phyloP scores from a whole-genome alignment of 2,797 vertebrate species.

The Etheostoma nigrum region DNA sequence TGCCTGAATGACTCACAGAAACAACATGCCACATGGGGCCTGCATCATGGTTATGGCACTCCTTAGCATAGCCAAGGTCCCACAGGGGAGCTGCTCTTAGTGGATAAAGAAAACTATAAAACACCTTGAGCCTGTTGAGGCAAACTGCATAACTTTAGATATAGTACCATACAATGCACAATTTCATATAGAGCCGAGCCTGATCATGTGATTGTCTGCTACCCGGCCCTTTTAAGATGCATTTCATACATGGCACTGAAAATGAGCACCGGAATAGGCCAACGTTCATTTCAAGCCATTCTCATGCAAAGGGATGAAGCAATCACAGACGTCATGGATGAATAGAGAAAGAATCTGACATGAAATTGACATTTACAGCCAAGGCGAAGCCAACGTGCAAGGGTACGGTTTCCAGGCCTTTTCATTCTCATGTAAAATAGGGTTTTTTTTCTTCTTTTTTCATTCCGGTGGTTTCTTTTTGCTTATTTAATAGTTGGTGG shows the following conservation, averaged over 20 bases:
- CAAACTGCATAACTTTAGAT: slow-evolving; percentile 15
- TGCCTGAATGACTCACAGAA: slow-evolving; percentile 72
- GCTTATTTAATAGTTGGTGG: slow-evolving; percentile 72
- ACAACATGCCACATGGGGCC: slow-evolving; percentile 66
- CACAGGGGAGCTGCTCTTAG: slow-evolving; percentile 52
- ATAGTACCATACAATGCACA: not conserved
- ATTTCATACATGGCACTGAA: slow-evolving; percentile 39
- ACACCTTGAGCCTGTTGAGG: slow-evolving; percentile 18
- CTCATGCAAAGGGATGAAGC: slow-evolving; percentile 77
- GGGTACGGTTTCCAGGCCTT: slow-evolving; percentile 58
- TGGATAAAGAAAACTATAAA: slow-evolving; percentile 33
- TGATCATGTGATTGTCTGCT: slow-evolving; percentile 41
- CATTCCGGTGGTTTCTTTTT: slow-evolving; percentile 46
- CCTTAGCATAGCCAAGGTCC: slow-evolving; percentile 54
- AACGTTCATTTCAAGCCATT: slow-evolving; percentile 63
- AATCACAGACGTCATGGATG: slow-evolving; percentile 76
- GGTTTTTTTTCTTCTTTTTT: slow-evolving; percentile 24
- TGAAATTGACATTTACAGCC: slow-evolving; percentile 80
- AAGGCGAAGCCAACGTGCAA: slow-evolving; percentile 45
- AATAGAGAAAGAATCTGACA: slow-evolving; percentile 73
- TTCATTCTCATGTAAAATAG: slow-evolving; percentile 76
- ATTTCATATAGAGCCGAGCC: slow-evolving; percentile 23
- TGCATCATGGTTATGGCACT: slow-evolving; percentile 63
- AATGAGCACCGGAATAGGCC: slow-evolving; percentile 48
- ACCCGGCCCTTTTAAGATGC: slow-evolving; percentile 45